These are phyloP conservation scores for Danaus melanippus DNA, from an alignment of 1,140 invertebrate species.

Conservation along the genomic window DNA sequence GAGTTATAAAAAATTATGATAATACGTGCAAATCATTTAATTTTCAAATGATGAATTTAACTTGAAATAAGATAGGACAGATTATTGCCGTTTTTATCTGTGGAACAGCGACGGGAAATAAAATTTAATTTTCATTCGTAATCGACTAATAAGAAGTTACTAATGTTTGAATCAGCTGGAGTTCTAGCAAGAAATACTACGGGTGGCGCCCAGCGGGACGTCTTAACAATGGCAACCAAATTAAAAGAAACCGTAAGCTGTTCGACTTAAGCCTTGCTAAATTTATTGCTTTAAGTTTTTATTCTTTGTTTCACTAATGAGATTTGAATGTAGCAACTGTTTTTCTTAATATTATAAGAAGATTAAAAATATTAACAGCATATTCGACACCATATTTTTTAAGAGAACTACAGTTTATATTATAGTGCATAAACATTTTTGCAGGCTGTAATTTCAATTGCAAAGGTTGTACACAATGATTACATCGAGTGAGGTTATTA, in stretches of 20 bases:
- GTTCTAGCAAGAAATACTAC: slow-evolving; percentile 59
- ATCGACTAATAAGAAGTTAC: slow-evolving; percentile 64
- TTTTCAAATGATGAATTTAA: not conserved
- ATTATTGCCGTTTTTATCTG: slow-evolving; percentile 6
- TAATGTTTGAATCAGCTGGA: slow-evolving; percentile 64
- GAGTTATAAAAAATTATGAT: no score
- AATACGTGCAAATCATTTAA: not conserved
- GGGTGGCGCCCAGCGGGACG: slow-evolving; percentile 57
- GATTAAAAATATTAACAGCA: slow-evolving; percentile 43
- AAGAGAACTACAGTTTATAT: no score
- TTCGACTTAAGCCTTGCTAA: slow-evolving; percentile 65
- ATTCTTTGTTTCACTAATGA: slow-evolving; percentile 67
- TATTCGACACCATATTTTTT: not conserved
- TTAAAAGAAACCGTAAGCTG: slow-evolving; percentile 69
- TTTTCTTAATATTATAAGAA: slow-evolving; percentile 44
- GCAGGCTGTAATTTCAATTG: slow-evolving; percentile 18
- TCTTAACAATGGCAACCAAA: slow-evolving; percentile 66
- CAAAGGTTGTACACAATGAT: slow-evolving; percentile 30
- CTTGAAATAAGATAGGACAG: slow-evolving; percentile 1
- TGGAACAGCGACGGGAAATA: slow-evolving; percentile 16
- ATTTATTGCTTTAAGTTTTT: slow-evolving; percentile 66
- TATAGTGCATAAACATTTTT: slow-evolving; percentile 5
- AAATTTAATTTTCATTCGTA: slow-evolving; percentile 55
- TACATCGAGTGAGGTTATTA: slow-evolving; percentile 34
- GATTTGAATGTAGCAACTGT: slow-evolving; percentile 63